phyloP scores from a whole-genome alignment of 1,140 invertebrate species.

The Drosophila paulistorum region DNA sequence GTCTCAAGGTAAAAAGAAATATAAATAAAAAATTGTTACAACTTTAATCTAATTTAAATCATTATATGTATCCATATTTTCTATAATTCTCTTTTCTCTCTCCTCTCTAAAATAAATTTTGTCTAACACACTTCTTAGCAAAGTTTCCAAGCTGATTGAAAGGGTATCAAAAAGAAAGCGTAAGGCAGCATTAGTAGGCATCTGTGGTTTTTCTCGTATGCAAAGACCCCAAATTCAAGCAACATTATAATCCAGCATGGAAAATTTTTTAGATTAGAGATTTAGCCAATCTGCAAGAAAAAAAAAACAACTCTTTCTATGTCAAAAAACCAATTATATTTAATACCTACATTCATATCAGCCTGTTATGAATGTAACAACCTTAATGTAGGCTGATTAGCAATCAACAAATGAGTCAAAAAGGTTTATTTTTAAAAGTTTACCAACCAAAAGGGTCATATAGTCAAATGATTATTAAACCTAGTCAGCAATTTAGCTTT shows the following conservation, averaged over 20 bases:
- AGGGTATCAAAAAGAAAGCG: constrained; percentile 39
- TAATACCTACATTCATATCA: background rate
- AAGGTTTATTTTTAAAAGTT: background rate
- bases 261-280: constrained; percentile 3
- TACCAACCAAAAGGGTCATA: background rate
- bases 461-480: background rate
- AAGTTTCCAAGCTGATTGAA: background rate
- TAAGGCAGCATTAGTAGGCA: constrained; percentile 37
- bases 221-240: constrained; percentile 37
- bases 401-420: background rate
- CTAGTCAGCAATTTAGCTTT: background rate
- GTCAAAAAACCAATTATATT: background rate
- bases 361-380: background rate
- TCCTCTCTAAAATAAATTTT: too few species aligned
- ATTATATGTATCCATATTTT: too few species aligned
- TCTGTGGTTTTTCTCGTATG: background rate
- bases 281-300: background rate
- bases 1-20: too few species aligned
- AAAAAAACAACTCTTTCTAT: constrained; percentile 4
- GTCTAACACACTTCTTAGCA: background rate
- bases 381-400: background rate
- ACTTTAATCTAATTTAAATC: too few species aligned
- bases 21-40: too few species aligned
- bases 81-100: too few species aligned
- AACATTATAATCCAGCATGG: constrained; percentile 45